Evolutionary conservation across 92 coral and sea anemone species (phyloP).

Genomic region (Heliopora coerulea): DNA sequence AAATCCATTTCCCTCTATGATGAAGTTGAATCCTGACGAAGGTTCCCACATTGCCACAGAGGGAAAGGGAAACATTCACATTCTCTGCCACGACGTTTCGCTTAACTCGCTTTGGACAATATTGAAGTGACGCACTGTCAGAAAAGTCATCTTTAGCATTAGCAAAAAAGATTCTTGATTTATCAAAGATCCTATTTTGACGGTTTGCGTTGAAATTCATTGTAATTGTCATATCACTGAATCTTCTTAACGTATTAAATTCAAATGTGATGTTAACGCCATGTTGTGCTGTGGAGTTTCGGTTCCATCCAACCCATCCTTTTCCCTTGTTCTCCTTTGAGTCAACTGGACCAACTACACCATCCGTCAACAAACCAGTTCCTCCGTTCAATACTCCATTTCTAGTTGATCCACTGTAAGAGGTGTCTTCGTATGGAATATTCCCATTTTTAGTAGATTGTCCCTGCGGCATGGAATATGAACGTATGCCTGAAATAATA

Average conservation of each 20-base stretch:
- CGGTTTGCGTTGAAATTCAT: slow-evolving; percentile 14
- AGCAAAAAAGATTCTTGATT: slow-evolving; percentile 10
- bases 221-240: slow-evolving; percentile 7
- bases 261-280: slow-evolving; percentile 26
- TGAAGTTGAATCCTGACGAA: slow-evolving; percentile 54
- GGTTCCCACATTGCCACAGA: slow-evolving; percentile 67
- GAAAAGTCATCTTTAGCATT: background rate
- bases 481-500: slow-evolving; percentile 1
- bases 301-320: slow-evolving; percentile 36
- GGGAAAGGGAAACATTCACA: slow-evolving; percentile 69
- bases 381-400: slow-evolving; percentile 6
- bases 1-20: slow-evolving; percentile 72
- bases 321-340: background rate
- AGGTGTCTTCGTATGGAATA: background rate
- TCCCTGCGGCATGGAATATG: slow-evolving; percentile 33
- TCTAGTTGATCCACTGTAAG: background rate
- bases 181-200: background rate
- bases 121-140: slow-evolving; percentile 3
- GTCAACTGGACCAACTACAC: slow-evolving; percentile 15
- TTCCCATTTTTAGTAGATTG: slow-evolving; percentile 5
- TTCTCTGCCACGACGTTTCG: background rate
- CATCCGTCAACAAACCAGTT: slow-evolving; percentile 35
- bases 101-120: slow-evolving; percentile 13
- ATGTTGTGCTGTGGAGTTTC: background rate
- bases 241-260: slow-evolving; percentile 12